phyloP scores from a whole-genome alignment of 2,797 vertebrate species.

The Sebastes minor region DNA sequence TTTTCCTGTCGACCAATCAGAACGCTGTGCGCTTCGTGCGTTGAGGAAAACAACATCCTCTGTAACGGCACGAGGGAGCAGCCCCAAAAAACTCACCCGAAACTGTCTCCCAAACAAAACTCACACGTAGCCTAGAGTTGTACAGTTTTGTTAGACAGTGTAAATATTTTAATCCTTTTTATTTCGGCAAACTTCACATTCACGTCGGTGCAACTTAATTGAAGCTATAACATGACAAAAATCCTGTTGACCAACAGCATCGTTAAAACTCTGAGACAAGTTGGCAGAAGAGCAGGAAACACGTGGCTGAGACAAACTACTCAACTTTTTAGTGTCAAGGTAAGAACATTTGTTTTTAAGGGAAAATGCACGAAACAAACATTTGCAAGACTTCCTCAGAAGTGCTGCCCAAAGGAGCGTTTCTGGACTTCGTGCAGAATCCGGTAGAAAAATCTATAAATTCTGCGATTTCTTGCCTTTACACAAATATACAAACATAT shows the following conservation, averaged over 20 bases:
- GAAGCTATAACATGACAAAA: slow-evolving; percentile 83
- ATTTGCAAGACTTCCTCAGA: neutral
- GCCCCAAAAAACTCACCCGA: neutral
- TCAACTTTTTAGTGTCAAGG: slow-evolving; percentile 86
- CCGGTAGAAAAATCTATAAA: neutral
- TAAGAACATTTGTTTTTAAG: slow-evolving; percentile 68
- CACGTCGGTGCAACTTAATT: neutral
- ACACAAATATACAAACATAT: fast-evolving
- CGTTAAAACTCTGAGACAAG: slow-evolving; percentile 81
- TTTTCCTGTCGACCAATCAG: slow-evolving; percentile 20
- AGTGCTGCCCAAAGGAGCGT: neutral
- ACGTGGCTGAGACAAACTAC: slow-evolving; percentile 72
- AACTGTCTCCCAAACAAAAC: neutral
- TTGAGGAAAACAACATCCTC: slow-evolving; percentile 6
- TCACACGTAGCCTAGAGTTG: neutral
- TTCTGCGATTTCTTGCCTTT: fast-evolving
- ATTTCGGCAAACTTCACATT: neutral
- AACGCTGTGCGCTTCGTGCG: neutral
- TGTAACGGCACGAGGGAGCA: slow-evolving; percentile 18
- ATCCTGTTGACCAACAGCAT: slow-evolving; percentile 87
- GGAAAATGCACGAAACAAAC: neutral
- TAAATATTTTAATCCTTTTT: neutral
- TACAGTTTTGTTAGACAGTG: neutral
- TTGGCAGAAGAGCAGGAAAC: slow-evolving; percentile 58
- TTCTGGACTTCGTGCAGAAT: neutral